Conservation (phyloP, 2,888 invertebrate species). For the Dione vanillae region DNA sequence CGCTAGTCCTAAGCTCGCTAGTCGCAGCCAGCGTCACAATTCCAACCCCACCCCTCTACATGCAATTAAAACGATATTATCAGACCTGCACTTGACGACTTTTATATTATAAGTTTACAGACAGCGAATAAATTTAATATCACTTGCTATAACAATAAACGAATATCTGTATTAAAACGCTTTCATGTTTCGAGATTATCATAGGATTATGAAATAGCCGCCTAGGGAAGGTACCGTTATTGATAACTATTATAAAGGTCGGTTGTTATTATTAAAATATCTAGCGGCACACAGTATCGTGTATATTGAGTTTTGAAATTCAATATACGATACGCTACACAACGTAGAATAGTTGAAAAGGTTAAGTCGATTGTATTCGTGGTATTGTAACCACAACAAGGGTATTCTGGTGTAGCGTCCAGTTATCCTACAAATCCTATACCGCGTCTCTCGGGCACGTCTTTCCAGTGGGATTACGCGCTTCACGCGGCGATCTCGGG, state of each 20-base stretch:
- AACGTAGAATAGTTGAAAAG: slow-evolving; percentile 35
- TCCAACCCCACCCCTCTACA: slow-evolving; percentile 59
- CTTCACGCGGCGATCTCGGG: slow-evolving; percentile 60
- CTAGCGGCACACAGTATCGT: slow-evolving; percentile 35
- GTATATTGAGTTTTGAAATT: slow-evolving; percentile 44
- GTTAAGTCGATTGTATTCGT: slow-evolving; percentile 45
- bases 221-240: slow-evolving; percentile 42
- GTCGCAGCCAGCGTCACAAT: slow-evolving; percentile 66
- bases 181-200: slow-evolving; percentile 44
- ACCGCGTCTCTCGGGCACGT: slow-evolving; percentile 68
- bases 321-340: no score
- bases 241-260: slow-evolving; percentile 44
- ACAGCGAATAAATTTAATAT: slow-evolving; percentile 45
- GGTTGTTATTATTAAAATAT: slow-evolving; percentile 44
- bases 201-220: slow-evolving; percentile 44
- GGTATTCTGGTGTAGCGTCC: slow-evolving; percentile 65
- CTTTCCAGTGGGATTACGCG: slow-evolving; percentile 67
- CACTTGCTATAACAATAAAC: slow-evolving; percentile 43
- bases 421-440: slow-evolving; percentile 76
- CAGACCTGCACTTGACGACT: slow-evolving; percentile 66
- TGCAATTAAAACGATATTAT: slow-evolving; percentile 78
- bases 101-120: slow-evolving; percentile 50
- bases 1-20: slow-evolving; percentile 54
- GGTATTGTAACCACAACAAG: slow-evolving; percentile 63
- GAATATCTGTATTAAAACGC: slow-evolving; percentile 45